These are phyloP conservation scores for Pan paniscus DNA, from an alignment of 2,113 vertebrate species.

Conservation along the genomic window DNA sequence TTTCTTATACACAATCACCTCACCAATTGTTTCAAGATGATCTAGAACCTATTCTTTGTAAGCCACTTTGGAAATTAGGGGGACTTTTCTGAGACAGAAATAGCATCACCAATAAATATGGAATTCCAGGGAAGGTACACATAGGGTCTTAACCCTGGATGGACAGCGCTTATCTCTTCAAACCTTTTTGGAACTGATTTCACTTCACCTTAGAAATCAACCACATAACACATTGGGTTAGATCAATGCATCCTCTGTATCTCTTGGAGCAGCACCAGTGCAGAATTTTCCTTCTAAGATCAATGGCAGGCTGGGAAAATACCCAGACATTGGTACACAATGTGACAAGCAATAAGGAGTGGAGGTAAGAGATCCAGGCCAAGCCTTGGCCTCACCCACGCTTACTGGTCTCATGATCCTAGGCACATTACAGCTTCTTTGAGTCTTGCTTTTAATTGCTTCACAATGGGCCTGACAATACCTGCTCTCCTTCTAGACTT, in stretches of 20 bases:
- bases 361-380: not conserved
- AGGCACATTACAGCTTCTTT: not conserved
- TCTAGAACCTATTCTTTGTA: not conserved
- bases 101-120: not conserved
- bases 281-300: not conserved
- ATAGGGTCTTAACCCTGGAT: not conserved
- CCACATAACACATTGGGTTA: not conserved
- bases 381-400: not conserved
- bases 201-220: constrained; percentile 41
- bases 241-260: not conserved
- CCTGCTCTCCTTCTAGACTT: not conserved
- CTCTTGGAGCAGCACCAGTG: not conserved
- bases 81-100: not conserved
- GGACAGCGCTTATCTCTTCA: not conserved
- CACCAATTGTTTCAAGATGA: not conserved
- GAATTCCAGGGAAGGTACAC: not conserved
- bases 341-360: not conserved
- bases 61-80: not conserved
- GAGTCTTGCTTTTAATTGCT: not conserved
- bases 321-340: not conserved
- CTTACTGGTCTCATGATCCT: not conserved
- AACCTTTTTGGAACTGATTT: not conserved
- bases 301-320: not conserved
- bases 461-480: not conserved
- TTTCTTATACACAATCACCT: not conserved